Percentiles rank a stretch among this genome's conserved stretches.
Evolutionary conservation across 2,888 invertebrate species (phyloP).

Genomic region (Acronicta aceris): DNA sequence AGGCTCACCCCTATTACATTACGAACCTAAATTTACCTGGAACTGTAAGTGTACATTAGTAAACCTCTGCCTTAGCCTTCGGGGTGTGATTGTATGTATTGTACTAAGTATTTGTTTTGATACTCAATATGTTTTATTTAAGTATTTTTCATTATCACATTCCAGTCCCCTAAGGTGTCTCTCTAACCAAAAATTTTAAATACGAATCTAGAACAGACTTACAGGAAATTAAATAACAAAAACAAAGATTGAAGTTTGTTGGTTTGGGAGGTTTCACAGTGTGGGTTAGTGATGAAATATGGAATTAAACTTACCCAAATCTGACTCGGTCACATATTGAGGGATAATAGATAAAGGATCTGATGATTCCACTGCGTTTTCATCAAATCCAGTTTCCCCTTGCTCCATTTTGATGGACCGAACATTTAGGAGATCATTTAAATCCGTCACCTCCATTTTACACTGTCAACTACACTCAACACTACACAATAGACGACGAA

Average conservation of each 20-base stretch:
- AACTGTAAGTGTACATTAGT: too few species aligned
- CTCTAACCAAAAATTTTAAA: too few species aligned
- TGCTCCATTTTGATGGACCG: conserved; percentile 84
- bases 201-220: too few species aligned
- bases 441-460: conserved; percentile 82
- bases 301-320: conserved; percentile 76
- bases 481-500: conserved; percentile 4
- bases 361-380: conserved; percentile 68
- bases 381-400: conserved; percentile 72
- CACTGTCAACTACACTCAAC: conserved; percentile 9
- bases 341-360: conserved; percentile 81
- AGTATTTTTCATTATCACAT: too few species aligned
- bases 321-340: conserved; percentile 85
- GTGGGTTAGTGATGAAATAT: background rate
- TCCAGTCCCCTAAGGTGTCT: too few species aligned
- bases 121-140: too few species aligned
- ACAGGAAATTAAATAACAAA: conserved; percentile 3
- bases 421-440: conserved; percentile 80
- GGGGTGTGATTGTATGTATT: too few species aligned
- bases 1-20: too few species aligned
- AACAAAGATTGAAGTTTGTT: conserved; percentile 9
- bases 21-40: too few species aligned
- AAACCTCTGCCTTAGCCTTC: too few species aligned
- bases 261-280: background rate
- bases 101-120: too few species aligned